Evolutionary conservation across 1,140 invertebrate genomes (phyloP), one percentile per base, ranked within the genome.

Genomic region (Neodiprion pinetum): DNA sequence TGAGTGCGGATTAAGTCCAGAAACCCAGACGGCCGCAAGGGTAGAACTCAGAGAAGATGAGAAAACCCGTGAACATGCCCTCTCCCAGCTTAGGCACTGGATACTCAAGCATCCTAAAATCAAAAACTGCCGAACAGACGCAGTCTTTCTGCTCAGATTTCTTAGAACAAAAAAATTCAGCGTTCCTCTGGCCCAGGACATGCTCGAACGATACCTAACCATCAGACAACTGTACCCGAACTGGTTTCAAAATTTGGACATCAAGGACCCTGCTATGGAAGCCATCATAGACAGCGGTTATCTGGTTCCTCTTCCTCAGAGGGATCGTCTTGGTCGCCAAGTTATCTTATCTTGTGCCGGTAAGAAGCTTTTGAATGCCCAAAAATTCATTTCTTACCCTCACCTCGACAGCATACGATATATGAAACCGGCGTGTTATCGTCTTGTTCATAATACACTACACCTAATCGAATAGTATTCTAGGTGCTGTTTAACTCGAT

Each of bases 161-260:
- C 90, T 97, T 1, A 90, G 96, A 14, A 95, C 94, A 1, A 95
- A 96, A 83, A 97, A 97, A 83, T 97, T 96, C 84, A 94, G 94
- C 61, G 91, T 97, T 14, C 94, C 94, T 0, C 90, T 94, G 80
- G 94, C 96, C 0, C 95, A 95, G 80, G 93, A 95, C 69, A 95
- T 97, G 91, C 85, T 97, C 67, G 94, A 97, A 82, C 92, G 93
- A 14, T 97, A 97, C 82, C 89, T 97, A 14, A 93, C 93, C 9
- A 94, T 96, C 73, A 90, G 95, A 23, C 93, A 95, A 80, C 85
- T 95, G 71, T 94, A 95, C 81, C 94, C 95, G 0, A 90, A 95
- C 14, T 96, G 95, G 95, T 97, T 96, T 87, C 90, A 92, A 75
- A 93, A 93, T 68, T 86, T 96, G 21, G 94, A 96, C 79, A 89